Conservation (phyloP, 2,888 invertebrate species). For the Sericinus montela region DNA sequence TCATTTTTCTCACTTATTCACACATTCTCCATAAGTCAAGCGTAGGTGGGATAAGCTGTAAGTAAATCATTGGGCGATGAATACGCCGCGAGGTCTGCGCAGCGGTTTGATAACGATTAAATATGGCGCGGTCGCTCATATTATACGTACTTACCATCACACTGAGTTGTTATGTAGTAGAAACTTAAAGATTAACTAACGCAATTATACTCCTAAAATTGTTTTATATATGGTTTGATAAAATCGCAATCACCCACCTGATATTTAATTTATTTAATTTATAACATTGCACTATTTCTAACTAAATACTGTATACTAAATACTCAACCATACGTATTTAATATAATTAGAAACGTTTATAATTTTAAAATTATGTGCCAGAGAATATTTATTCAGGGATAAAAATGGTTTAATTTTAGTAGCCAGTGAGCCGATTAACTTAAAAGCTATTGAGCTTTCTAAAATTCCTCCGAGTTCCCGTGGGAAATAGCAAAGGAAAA, state of each 20-base stretch:
- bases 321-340: too few species aligned
- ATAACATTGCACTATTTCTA: too few species aligned
- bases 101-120: slow-evolving; percentile 68
- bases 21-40: slow-evolving; percentile 59
- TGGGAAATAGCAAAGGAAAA: slow-evolving; percentile 17
- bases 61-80: slow-evolving; percentile 72
- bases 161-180: slow-evolving; percentile 33
- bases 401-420: background rate
- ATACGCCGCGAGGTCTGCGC: slow-evolving; percentile 54
- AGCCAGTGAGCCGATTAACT: slow-evolving; percentile 10
- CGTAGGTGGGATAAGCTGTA: slow-evolving; percentile 61
- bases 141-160: slow-evolving; percentile 51
- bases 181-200: slow-evolving; percentile 28
- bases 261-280: too few species aligned
- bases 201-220: too few species aligned
- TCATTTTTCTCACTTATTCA: too few species aligned
- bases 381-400: too few species aligned
- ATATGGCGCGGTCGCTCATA: slow-evolving; percentile 63
- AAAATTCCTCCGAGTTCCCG: slow-evolving; percentile 3
- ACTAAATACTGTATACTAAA: too few species aligned
- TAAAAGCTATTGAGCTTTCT: slow-evolving; percentile 13
- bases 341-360: too few species aligned
- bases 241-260: too few species aligned
- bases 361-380: too few species aligned
- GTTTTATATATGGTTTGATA: too few species aligned